These are phyloP conservation scores for Capitella teleta DNA, from an alignment of 1,140 invertebrate species.

Conservation along the genomic window DNA sequence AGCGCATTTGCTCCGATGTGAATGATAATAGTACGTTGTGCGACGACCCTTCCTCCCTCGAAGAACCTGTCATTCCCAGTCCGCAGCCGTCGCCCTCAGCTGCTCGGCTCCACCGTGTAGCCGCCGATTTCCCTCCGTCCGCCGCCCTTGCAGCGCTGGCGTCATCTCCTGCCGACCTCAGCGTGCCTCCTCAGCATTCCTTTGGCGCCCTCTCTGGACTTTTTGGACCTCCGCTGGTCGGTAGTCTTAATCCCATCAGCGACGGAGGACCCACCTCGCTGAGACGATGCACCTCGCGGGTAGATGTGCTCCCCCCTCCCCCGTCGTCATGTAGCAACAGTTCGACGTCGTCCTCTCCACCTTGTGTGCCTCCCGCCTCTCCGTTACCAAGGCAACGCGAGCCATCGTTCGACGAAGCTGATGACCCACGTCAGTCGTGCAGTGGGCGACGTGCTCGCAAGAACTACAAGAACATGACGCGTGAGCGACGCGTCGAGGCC, in stretches of 20 bases:
- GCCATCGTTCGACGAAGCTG: background rate
- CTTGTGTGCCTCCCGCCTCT: background rate
- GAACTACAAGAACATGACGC: slow-evolving; percentile 90
- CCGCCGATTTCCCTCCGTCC: slow-evolving; percentile 15
- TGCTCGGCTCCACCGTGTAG: background rate
- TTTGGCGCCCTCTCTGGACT: too few relatives aligned
- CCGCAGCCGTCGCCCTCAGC: background rate
- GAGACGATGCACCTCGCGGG: background rate
- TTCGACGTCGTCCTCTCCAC: background rate
- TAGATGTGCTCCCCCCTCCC: background rate
- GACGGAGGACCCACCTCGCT: background rate
- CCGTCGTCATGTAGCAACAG: background rate
- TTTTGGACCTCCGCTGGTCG: too few relatives aligned
- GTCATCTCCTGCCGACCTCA: too few relatives aligned
- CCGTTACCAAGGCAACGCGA: background rate
- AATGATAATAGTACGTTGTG: background rate
- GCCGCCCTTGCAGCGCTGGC: slow-evolving; percentile 10
- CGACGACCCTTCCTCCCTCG: slow-evolving; percentile 13
- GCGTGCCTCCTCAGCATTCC: background rate
- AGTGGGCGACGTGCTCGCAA: slow-evolving; percentile 51
- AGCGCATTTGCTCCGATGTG: slow-evolving; percentile 21
- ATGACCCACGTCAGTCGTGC: background rate
- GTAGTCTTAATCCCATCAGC: too few relatives aligned
- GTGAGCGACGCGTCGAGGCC: slow-evolving; percentile 80
- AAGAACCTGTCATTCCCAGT: slow-evolving; percentile 11